These are phyloP conservation scores for Mycteria americana DNA, from an alignment of 2,797 vertebrate species.

Conservation along the genomic window DNA sequence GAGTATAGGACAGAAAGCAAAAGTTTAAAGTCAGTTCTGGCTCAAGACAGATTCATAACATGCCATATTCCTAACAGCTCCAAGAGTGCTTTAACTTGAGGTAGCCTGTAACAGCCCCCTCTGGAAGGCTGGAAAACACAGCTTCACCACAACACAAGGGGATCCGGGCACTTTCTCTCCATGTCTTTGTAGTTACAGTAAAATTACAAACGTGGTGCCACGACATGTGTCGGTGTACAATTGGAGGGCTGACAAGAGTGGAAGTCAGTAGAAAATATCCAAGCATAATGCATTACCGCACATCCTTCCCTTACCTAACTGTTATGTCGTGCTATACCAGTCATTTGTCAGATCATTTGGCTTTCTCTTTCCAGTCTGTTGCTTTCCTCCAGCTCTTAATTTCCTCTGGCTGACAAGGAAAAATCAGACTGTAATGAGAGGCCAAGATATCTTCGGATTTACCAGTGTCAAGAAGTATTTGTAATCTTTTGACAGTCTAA, in stretches of 20 bases:
- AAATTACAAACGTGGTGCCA: neutral
- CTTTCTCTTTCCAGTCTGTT: neutral
- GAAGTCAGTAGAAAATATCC: neutral
- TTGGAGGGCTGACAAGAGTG: neutral
- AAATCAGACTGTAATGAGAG: neutral
- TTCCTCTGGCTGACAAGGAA: neutral
- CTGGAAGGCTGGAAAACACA: neutral
- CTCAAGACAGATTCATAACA: neutral
- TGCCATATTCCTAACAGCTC: neutral
- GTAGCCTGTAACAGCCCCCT: neutral
- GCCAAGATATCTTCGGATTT: neutral
- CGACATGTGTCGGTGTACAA: neutral
- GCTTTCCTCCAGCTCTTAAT: neutral
- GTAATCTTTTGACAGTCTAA: neutral
- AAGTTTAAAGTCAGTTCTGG: neutral
- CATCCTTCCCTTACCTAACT: neutral
- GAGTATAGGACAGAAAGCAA: neutral
- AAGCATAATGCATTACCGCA: neutral
- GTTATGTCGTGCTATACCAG: rapidly evolving
- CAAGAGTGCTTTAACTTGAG: neutral
- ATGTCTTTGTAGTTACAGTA: neutral
- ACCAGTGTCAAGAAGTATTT: neutral
- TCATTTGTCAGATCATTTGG: neutral
- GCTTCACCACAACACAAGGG: neutral
- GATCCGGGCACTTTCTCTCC: neutral